phyloP scores from a whole-genome alignment of 2,797 vertebrate genomes.

The Telmatherina bonti region DNA sequence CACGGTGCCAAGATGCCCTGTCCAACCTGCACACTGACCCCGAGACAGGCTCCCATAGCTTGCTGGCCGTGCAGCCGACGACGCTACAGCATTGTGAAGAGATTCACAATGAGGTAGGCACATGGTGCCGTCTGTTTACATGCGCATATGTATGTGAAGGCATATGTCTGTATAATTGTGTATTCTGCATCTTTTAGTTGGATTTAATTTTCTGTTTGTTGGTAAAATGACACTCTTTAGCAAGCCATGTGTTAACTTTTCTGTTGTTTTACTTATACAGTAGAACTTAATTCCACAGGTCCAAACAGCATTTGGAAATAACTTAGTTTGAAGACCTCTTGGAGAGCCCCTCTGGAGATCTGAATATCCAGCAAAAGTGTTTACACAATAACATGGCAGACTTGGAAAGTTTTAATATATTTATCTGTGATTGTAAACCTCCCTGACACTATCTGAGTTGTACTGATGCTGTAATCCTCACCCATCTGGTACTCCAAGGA shows the following conservation, averaged over 20 bases:
- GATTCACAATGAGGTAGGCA: conserved; percentile 95
- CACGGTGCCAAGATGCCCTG: conserved; percentile 87
- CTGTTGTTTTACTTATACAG: neutral
- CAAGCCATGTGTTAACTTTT: conserved; percentile 7
- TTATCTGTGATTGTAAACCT: conserved; percentile 40
- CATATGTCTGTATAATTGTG: neutral
- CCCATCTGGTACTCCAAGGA: conserved; percentile 50
- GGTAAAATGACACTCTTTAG: conserved; percentile 2
- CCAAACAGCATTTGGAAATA: conserved; percentile 22
- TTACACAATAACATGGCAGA: conserved; percentile 19
- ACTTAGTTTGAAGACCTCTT: conserved; percentile 12
- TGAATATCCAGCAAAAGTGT: conserved; percentile 21
- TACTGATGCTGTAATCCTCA: conserved; percentile 38
- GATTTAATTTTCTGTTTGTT: conserved; percentile 1
- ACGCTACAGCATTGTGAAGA: conserved; percentile 90
- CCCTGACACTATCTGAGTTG: conserved; percentile 28
- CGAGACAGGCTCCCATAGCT: conserved; percentile 77
- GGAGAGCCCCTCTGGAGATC: neutral
- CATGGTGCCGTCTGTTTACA: neutral
- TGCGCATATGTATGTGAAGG: conserved; percentile 5
- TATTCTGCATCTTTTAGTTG: neutral
- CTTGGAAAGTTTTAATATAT: conserved; percentile 32
- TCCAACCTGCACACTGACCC: conserved; percentile 86
- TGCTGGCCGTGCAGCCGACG: conserved; percentile 85
- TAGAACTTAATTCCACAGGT: neutral